Conservation (phyloP, 2,797 vertebrate genomes). For the Pipistrellus nathusii region DNA sequence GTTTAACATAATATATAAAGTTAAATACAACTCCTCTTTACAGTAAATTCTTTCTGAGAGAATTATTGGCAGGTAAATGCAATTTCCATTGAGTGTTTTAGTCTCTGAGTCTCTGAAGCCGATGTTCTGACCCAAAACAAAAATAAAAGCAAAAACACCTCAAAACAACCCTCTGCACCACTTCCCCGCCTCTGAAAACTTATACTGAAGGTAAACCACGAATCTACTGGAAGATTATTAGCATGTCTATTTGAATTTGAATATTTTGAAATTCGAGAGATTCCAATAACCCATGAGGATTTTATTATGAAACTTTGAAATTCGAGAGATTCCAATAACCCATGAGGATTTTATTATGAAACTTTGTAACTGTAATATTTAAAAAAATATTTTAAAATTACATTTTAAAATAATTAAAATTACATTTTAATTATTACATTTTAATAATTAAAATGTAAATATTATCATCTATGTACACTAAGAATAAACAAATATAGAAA, state of each 20-base stretch:
- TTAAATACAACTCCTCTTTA: conserved; percentile 42
- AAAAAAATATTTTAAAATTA: too few species aligned
- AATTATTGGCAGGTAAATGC: background rate
- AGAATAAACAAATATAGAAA: conserved; percentile 10
- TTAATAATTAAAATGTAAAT: too few species aligned
- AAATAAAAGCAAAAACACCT: background rate
- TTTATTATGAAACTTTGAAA: conserved; percentile 14
- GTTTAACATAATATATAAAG: background rate
- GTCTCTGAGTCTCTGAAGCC: conserved; percentile 4
- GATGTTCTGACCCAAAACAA: conserved; percentile 34
- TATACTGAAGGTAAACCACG: background rate
- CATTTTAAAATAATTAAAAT: too few species aligned
- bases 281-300: background rate
- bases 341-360: too few species aligned
- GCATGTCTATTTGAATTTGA: background rate
- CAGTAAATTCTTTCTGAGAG: conserved; percentile 10
- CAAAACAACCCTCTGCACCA: background rate
- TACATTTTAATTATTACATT: too few species aligned
- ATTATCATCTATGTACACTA: background rate
- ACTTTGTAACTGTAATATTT: too few species aligned
- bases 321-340: too few species aligned
- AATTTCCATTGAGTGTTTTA: background rate
- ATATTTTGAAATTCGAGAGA: background rate
- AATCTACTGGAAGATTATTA: background rate
- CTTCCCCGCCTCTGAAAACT: background rate